Evolutionary conservation across 2,888 invertebrate genomes (phyloP), one percentile per base, ranked within the genome.

Genomic region (Cetonia aurata): DNA sequence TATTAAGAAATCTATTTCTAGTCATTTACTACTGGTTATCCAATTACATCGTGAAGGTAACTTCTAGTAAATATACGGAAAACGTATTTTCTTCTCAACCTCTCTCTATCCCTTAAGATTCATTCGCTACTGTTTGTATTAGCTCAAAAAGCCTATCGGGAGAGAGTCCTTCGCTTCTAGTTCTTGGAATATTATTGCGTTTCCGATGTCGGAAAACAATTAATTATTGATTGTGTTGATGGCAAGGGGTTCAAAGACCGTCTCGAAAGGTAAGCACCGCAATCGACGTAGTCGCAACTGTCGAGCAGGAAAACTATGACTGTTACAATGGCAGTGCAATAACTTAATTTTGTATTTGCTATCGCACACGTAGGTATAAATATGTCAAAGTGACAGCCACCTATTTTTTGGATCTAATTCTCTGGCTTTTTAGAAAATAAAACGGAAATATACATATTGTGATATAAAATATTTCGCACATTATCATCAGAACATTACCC

Each of bases 211-310:
- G 25, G 53, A 67, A 67, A 67, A 67, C 56, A 67, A 67, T 67
- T 67, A 67, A 67, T 67, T 67, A 67, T 60, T 60, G 60, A 60
- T 60, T 15, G 60, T 48, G 60, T 46, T 60, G 48, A 31, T 60
- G 60, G 46, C 46, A 31, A 31, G 48, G 48, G 60, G 31, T 60
- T n/a, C 46, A 46, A 60, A 60, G 25, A 9, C 55, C 9, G 15
- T 56, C 33, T n/a, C 33, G 55, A 31, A 53, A 10, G 9, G 25
- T 25, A 25, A 52, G 25, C 19, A 12, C 12, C 25, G 52, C 19
- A 52, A 9, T 52, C 10, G 52, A 25, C 52, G 25, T 8, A 25
- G 52, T 17, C 25, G 25, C 10, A n/a, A 25, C 12, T 8, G 19
- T 25, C 25, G 6, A 25, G 1, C 19, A 6, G 52, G 6, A 52